phyloP scores from a whole-genome alignment of 2,797 vertebrate species.

The Aldrovandia affinis region DNA sequence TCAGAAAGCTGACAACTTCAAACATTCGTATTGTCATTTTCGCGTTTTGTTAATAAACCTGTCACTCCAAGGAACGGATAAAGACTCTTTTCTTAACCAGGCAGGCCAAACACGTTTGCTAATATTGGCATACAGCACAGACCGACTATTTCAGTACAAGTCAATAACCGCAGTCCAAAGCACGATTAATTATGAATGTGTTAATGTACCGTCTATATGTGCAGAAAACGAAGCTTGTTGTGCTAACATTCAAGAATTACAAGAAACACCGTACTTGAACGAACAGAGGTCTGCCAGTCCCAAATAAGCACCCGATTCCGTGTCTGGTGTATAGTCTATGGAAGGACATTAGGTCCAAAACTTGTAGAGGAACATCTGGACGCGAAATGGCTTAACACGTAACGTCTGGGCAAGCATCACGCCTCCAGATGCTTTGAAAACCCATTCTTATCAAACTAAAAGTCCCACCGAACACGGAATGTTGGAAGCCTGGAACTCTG shows the following conservation, averaged over 20 bases:
- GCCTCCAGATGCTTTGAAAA: too few species aligned
- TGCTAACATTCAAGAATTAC: background rate
- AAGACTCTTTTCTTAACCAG: too few species aligned
- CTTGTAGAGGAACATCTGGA: too few species aligned
- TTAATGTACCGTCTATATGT: background rate
- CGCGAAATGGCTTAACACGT: too few species aligned
- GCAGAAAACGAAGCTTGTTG: background rate
- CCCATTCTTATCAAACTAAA: too few species aligned
- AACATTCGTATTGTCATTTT: slow-evolving; percentile 59
- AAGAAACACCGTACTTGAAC: background rate
- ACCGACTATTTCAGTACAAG: background rate
- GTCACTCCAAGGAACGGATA: too few species aligned
- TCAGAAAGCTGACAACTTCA: slow-evolving; percentile 62
- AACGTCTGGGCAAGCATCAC: too few species aligned
- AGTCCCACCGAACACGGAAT: too few species aligned
- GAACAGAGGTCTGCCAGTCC: slow-evolving; percentile 34
- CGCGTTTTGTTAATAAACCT: background rate
- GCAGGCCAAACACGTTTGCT: too few species aligned
- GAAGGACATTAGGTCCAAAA: too few species aligned
- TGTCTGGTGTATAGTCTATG: slow-evolving; percentile 20
- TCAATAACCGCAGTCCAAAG: background rate
- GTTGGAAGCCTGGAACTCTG: too few species aligned
- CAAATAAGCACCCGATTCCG: slow-evolving; percentile 54
- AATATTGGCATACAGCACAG: too few species aligned
- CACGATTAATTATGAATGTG: background rate